Evolutionary conservation across 2,113 vertebrate species (phyloP).

Genomic region (Coryphaenoides rupestris): DNA sequence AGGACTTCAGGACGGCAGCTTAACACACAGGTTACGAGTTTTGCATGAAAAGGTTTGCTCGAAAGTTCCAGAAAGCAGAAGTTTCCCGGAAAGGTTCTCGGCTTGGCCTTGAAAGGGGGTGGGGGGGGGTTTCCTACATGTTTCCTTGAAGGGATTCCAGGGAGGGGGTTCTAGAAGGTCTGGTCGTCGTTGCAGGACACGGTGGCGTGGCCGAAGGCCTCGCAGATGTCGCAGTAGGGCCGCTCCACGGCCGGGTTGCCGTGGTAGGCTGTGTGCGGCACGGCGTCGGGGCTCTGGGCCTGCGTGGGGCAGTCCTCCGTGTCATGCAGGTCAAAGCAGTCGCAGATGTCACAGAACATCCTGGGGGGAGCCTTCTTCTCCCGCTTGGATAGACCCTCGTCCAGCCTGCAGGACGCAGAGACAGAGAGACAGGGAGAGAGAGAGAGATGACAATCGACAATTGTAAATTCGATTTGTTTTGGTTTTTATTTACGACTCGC

Average conservation of each 20-base stretch:
- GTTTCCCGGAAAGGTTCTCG: no score
- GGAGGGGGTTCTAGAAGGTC: slow-evolving; percentile 81
- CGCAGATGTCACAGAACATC: slow-evolving; percentile 96
- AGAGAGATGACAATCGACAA: no score
- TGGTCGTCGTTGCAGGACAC: slow-evolving; percentile 91
- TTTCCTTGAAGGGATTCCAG: no score
- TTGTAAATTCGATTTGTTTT: no score
- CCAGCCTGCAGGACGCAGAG: slow-evolving; percentile 15
- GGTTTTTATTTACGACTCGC: no score
- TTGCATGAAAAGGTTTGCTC: not conserved
- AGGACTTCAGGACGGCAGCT: not conserved
- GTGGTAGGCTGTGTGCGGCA: slow-evolving; percentile 84
- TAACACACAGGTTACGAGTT: not conserved
- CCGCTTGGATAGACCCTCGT: slow-evolving; percentile 52
- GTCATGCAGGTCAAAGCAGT: slow-evolving; percentile 95
- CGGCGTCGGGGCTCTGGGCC: slow-evolving; percentile 84
- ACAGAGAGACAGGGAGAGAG: no score
- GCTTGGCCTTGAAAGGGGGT: no score
- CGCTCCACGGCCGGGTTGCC: slow-evolving; percentile 82
- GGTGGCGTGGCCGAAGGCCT: slow-evolving; percentile 91
- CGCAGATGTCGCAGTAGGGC: slow-evolving; percentile 94
- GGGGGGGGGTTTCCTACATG: no score
- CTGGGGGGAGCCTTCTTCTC: slow-evolving; percentile 85
- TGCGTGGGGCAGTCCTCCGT: slow-evolving; percentile 96
- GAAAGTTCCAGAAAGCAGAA: no score